Percentiles rank a stretch among this genome's conserved stretches.
Conservation (phyloP, 2,797 vertebrate genomes). For the Tinamus major region DNA sequence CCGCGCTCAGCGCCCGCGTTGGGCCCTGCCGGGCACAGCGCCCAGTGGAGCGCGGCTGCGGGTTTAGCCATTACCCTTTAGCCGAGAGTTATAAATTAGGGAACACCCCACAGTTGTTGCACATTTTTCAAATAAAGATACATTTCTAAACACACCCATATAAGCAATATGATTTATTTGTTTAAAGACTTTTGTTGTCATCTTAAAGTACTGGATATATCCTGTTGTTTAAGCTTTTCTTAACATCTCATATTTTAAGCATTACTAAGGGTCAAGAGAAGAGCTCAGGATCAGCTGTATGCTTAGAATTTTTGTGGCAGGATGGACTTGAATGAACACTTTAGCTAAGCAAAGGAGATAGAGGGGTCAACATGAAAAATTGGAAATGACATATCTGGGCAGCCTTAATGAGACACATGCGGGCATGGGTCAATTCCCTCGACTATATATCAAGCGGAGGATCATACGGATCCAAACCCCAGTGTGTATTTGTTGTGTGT, state of each 20-base stretch:
- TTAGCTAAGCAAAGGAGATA: conserved; percentile 40
- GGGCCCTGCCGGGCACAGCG: not conserved
- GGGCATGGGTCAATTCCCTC: conserved; percentile 51
- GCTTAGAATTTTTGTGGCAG: conserved; percentile 66
- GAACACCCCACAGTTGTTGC: not conserved
- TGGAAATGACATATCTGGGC: conserved; percentile 58
- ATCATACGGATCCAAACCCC: not conserved
- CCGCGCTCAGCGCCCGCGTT: not conserved
- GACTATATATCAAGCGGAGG: not conserved
- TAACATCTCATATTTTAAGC: conserved; percentile 22
- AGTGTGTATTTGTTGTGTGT: not conserved
- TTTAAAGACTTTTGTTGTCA: not conserved
- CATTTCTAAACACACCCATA: not conserved
- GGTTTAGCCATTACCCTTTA: not conserved
- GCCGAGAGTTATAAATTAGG: not conserved
- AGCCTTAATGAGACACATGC: conserved; percentile 48
- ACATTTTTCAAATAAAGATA: not conserved
- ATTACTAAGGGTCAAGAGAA: not conserved
- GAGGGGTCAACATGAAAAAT: conserved; percentile 47
- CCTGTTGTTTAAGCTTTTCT: not conserved
- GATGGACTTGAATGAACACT: conserved; percentile 43
- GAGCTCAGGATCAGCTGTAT: conserved; percentile 31
- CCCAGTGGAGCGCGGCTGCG: not conserved
- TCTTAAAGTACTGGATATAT: not conserved
- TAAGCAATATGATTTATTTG: not conserved